Evolutionary conservation across 2,888 invertebrate species (phyloP).

Genomic region (Kuschelorhynchus macadamiae): DNA sequence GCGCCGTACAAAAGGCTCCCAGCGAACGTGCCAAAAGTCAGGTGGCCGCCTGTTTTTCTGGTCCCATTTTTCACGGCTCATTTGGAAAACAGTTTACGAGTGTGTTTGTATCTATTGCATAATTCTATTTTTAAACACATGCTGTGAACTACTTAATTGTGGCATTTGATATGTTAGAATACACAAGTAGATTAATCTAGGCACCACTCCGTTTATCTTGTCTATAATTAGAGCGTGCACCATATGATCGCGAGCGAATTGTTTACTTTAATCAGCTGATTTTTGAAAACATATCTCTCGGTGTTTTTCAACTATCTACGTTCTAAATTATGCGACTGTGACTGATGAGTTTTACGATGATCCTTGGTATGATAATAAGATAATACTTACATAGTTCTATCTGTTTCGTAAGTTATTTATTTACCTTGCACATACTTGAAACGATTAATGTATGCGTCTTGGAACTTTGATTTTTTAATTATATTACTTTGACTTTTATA

Average conservation of each 20-base stretch:
- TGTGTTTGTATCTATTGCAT: neutral
- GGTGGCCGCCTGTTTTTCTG: slow-evolving; percentile 18
- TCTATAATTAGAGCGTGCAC: slow-evolving; percentile 24
- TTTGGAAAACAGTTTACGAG: neutral
- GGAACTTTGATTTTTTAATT: too few relatives aligned
- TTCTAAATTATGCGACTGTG: too few relatives aligned
- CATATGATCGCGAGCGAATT: slow-evolving; percentile 41
- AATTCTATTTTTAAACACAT: neutral
- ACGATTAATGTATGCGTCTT: too few relatives aligned
- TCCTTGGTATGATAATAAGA: too few relatives aligned
- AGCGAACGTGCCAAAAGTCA: slow-evolving; percentile 30
- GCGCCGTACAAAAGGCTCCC: neutral
- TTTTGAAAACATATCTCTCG: slow-evolving; percentile 9
- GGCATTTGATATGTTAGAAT: slow-evolving; percentile 3
- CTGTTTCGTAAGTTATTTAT: too few relatives aligned
- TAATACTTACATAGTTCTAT: too few relatives aligned
- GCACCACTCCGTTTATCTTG: slow-evolving; percentile 21
- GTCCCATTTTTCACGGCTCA: slow-evolving; percentile 14
- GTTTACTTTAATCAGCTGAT: slow-evolving; percentile 42
- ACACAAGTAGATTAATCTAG: slow-evolving; percentile 17
- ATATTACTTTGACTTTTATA: too few relatives aligned
- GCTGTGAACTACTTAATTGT: slow-evolving; percentile 6
- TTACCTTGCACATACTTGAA: too few relatives aligned
- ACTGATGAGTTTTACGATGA: too few relatives aligned
- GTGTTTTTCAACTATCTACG: too few relatives aligned